Evolutionary conservation across 2,113 vertebrate species (phyloP), one percentile per base, ranked within the genome.

Genomic region (Agapornis roseicollis): DNA sequence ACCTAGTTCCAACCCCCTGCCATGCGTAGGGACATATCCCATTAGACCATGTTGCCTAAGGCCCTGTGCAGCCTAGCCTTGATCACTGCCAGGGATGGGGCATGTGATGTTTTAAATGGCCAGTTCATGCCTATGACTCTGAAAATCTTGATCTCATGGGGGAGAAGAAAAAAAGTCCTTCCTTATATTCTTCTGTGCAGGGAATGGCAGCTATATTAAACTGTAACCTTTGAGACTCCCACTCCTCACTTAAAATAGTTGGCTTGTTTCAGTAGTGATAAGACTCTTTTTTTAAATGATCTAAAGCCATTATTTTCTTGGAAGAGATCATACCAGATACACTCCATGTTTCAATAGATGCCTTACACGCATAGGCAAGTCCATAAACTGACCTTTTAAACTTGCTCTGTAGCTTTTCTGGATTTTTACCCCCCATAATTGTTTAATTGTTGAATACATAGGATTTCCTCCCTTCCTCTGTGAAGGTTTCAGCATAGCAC

Each of bases 141-240:
- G 77, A 90, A 97, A 94, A 96, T 88, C 91, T 89, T 89, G 74
- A 85, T 92, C 91, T 96, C 93, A 85, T 29, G 94, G 39, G 76
- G 73, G 42, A 83, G 60, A 68, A 70, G 47, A 49, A 95, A 91
- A 80, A 93, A 96, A 96, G 73, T 55, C 85, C 46, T 79, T 70
- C 49, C 85, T 85, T 64, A 50, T 66, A 74, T 88, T 89, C 29
- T 52, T 92, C 73, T 85, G 65, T 94, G 77, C 85, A 81, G 91
- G 92, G 97, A 96, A 95, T 92, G 46, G 85, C 64, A 63, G 89
- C 91, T 95, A 83, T 96, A 70, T 94, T 96, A 95, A 97, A 97
- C 94, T 87, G 85, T 95, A 96, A 96, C 95, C 93, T 97, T 97
- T 96, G 56, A 78, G 94, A 97, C 46, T 73, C 76, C 91, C 88